Conservation (phyloP, 2,113 vertebrate species). For the Psittacus erithacus region DNA sequence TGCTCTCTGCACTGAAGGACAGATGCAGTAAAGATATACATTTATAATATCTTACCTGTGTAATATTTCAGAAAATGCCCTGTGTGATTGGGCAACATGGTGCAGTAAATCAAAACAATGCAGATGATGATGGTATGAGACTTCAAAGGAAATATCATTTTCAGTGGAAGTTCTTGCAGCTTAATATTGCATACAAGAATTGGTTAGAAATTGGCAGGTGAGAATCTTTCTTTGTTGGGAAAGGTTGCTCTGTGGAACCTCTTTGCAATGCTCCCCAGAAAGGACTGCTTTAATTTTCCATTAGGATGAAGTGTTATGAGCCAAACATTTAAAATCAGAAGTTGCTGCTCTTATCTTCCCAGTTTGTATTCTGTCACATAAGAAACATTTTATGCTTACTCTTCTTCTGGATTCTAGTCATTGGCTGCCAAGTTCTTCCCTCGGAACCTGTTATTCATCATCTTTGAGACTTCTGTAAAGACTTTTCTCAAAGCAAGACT, state of each 20-base stretch:
- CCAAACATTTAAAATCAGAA: not conserved
- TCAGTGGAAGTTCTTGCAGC: not conserved
- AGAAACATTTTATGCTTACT: not conserved
- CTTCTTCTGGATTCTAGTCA: not conserved
- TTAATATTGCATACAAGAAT: not conserved
- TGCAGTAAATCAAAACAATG: not conserved
- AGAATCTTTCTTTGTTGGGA: not conserved
- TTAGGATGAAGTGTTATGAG: not conserved
- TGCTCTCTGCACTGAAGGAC: not conserved
- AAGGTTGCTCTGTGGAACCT: not conserved
- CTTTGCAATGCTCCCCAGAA: not conserved
- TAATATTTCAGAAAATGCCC: not conserved
- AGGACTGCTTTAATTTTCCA: not conserved
- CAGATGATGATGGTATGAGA: not conserved
- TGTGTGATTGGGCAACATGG: not conserved
- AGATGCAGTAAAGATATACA: not conserved
- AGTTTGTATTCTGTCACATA: not conserved
- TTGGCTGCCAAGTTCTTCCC: not conserved
- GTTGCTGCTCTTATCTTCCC: not conserved
- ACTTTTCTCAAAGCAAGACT: not conserved
- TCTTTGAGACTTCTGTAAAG: not conserved
- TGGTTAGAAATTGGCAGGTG: not conserved
- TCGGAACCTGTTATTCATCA: not conserved
- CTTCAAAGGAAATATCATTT: not conserved
- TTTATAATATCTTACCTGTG: not conserved